Evolutionary conservation across 2,797 vertebrate genomes (phyloP), one percentile per base, ranked within the genome.

Genomic region (Ispidina picta): DNA sequence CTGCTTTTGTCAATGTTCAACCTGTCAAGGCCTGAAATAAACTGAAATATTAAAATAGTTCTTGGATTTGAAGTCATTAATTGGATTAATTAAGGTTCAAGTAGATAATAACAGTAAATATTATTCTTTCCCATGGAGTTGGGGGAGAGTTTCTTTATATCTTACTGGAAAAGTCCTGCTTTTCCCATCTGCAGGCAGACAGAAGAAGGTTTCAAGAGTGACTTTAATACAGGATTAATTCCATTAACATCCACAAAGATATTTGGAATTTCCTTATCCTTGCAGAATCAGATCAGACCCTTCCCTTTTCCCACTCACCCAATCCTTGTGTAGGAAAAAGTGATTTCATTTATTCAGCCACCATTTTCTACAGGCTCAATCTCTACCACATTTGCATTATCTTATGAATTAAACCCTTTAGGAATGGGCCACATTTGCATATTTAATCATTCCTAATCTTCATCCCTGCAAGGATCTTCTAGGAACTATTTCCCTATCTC

Each of bases 71-170:
- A 89, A 83, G 28, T 39, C n/a, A 89, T 88, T 89, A 80, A 81
- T 75, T 77, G 20, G 48, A 87, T 92, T 92, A 90, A 81, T 72
- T 59, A 49, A 69, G 21, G 37, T 52, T 91, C 31, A 71, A 89
- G 78, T 33, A 90, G 43, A 55, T 87, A 92, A 33, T 31, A 44
- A 43, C 31, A 85, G 70, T 66, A 94, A 90, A 87, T 69, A 77
- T 55, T 70, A 56, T 68, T 85, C 58, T 77, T 52, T 89, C 62
- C 66, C 5, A 1, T 33, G 65, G 69, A 74, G 90, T 44, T 48
- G 33, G 25, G 68, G 33, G 9, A 64, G 46, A 71, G 52, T 77
- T 92, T 90, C 75, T 77, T 87, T 83, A 3, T 48, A 59, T 63
- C 59, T 65, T 71, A 21, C 29, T 62, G 51, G 46, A 31, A 68